Evolutionary conservation across 2,888 invertebrate genomes (phyloP).

Genomic region (Odontocerum albicorne): DNA sequence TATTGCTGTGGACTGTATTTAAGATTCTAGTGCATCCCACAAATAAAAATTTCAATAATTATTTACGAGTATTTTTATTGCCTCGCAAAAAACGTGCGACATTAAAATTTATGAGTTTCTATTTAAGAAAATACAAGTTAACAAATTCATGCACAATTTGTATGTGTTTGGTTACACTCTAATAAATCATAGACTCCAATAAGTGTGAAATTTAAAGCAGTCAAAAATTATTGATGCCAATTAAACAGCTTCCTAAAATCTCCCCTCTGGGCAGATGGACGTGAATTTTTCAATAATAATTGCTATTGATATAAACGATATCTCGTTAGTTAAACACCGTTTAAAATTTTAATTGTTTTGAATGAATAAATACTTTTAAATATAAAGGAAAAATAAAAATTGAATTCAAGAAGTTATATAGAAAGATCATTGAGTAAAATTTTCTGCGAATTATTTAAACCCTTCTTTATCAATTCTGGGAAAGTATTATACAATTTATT

Average conservation of each 20-base stretch:
- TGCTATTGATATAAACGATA: conserved; percentile 7
- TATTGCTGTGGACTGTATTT: too few species aligned
- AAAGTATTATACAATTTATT: too few species aligned
- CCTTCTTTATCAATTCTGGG: too few species aligned
- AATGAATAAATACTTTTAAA: not conserved
- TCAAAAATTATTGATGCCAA: conserved; percentile 11
- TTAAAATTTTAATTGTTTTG: not conserved
- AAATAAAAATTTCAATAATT: conserved; percentile 16
- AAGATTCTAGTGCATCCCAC: conserved; percentile 9
- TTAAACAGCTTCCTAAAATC: conserved; percentile 16
- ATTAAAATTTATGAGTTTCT: conserved; percentile 17
- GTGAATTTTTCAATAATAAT: conserved; percentile 1
- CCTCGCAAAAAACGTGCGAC: conserved; percentile 3
- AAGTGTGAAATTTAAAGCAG: conserved; percentile 30
- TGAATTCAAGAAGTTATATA: too few species aligned
- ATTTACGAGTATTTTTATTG: conserved; percentile 12
- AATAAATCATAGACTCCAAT: conserved; percentile 28
- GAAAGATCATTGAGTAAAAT: too few species aligned
- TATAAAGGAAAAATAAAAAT: not conserved
- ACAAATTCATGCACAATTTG: conserved; percentile 1
- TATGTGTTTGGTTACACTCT: not conserved
- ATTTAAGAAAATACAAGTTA: conserved; percentile 10
- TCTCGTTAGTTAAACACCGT: conserved; percentile 6
- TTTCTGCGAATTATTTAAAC: too few species aligned
- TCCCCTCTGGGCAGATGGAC: not conserved